Conservation (phyloP, 2,888 invertebrate genomes). For the Nematopogon swammerdamellus region DNA sequence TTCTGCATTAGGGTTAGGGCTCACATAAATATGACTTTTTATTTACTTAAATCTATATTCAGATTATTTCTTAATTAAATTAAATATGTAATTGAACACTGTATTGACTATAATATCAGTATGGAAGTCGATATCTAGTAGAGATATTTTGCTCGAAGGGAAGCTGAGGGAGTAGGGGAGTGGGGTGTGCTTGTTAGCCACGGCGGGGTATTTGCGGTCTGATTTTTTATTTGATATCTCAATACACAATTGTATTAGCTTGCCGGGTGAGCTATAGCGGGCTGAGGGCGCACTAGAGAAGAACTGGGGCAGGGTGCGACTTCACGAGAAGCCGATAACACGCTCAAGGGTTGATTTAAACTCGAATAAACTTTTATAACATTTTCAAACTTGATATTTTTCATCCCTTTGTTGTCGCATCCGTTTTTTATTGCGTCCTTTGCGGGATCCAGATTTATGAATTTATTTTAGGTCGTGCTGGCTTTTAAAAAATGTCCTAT, state of each 20-base stretch:
- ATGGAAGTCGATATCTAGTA: no score
- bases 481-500: neutral
- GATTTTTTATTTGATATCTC: conserved; percentile 51
- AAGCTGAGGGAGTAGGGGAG: neutral
- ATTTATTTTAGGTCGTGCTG: neutral
- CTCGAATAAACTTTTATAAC: neutral
- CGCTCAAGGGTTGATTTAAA: neutral
- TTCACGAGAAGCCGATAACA: neutral
- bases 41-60: no score
- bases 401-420: neutral
- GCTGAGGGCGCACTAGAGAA: neutral
- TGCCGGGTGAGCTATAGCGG: neutral
- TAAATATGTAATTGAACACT: no score
- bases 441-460: neutral
- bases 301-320: neutral
- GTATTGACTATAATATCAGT: no score
- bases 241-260: conserved; percentile 24
- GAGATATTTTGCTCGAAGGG: neutral
- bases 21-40: no score
- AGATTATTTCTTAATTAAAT: no score
- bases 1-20: no score
- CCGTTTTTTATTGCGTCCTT: neutral
- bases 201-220: conserved; percentile 1
- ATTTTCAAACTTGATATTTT: neutral
- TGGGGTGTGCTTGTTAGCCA: neutral